Evolutionary conservation across 1,140 invertebrate species (phyloP).

Genomic region (Heliconius hermathena): DNA sequence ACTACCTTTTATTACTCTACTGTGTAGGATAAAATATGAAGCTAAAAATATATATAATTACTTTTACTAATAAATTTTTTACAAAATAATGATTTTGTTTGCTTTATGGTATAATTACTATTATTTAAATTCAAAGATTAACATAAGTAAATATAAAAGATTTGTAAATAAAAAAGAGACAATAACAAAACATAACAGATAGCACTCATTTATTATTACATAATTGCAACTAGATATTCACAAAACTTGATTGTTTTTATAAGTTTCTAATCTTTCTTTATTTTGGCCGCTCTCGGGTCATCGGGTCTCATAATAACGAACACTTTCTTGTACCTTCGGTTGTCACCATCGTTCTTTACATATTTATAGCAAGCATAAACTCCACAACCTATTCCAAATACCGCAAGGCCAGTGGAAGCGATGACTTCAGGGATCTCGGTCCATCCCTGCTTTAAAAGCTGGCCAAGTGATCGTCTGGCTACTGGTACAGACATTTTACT

Average conservation of each 20-base stretch:
- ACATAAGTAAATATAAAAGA: too few relatives aligned
- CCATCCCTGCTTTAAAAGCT: slow-evolving; percentile 72
- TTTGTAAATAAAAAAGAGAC: slow-evolving; percentile 13
- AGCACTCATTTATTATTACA: slow-evolving; percentile 71
- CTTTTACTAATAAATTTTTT: too few relatives aligned
- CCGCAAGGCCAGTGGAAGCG: slow-evolving; percentile 78
- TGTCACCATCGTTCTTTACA: slow-evolving; percentile 84
- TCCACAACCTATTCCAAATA: slow-evolving; percentile 78
- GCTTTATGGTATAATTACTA: too few relatives aligned
- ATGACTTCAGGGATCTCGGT: slow-evolving; percentile 87
- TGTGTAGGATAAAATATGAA: too few relatives aligned
- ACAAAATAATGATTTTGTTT: too few relatives aligned
- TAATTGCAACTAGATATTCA: slow-evolving; percentile 57
- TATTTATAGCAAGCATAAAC: slow-evolving; percentile 74
- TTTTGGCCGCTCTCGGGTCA: slow-evolving; percentile 82
- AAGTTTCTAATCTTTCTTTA: slow-evolving; percentile 68
- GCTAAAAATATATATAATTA: too few relatives aligned
- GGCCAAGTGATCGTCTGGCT: slow-evolving; percentile 60
- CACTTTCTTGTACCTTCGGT: slow-evolving; percentile 83
- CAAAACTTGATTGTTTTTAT: slow-evolving; percentile 19
- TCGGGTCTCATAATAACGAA: slow-evolving; percentile 85
- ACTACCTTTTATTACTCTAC: too few relatives aligned
- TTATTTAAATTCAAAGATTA: too few relatives aligned
- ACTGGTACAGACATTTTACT: slow-evolving; percentile 53
- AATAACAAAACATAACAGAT: slow-evolving; percentile 38